Percentiles rank a stretch among this genome's conserved stretches.
Evolutionary conservation across 2,888 invertebrate genomes (phyloP).

Genomic region (Spilosoma lubricipeda): DNA sequence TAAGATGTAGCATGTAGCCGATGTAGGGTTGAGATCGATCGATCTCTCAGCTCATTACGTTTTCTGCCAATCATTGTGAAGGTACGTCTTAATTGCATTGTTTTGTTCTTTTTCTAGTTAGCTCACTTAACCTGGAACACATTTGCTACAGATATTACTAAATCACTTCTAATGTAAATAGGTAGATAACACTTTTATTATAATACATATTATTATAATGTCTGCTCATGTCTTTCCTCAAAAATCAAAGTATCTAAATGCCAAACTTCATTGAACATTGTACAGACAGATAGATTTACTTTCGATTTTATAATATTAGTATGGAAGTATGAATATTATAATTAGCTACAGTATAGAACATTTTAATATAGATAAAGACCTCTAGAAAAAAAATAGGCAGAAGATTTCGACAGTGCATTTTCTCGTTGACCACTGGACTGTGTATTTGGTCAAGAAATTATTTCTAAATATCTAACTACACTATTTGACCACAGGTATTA

Average conservation of each 20-base stretch:
- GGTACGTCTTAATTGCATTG: slow-evolving; percentile 19
- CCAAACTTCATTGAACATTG: too few relatives aligned
- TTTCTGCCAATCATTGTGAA: slow-evolving; percentile 42
- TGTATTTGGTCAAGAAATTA: background rate
- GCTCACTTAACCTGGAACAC: too few relatives aligned
- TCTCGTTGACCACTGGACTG: background rate
- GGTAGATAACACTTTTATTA: too few relatives aligned
- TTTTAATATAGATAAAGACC: background rate
- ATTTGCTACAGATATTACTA: too few relatives aligned
- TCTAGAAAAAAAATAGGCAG: background rate
- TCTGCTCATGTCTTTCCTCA: too few relatives aligned
- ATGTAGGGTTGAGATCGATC: slow-evolving; percentile 44
- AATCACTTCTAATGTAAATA: background rate
- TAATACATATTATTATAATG: too few relatives aligned
- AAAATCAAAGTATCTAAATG: too few relatives aligned
- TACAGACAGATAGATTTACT: too few relatives aligned
- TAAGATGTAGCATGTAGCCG: slow-evolving; percentile 40
- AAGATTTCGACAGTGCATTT: background rate
- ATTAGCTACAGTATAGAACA: background rate
- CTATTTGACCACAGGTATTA: background rate
- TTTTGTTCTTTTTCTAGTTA: background rate
- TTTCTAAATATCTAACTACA: background rate
- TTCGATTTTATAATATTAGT: too few relatives aligned
- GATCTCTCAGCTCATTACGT: slow-evolving; percentile 54
- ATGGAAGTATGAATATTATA: too few relatives aligned